A percentile compares a stretch with the other conserved stretches of the same genome.
Evolutionary conservation across 2,113 vertebrate genomes (phyloP).

Genomic region (Phaethon lepturus): DNA sequence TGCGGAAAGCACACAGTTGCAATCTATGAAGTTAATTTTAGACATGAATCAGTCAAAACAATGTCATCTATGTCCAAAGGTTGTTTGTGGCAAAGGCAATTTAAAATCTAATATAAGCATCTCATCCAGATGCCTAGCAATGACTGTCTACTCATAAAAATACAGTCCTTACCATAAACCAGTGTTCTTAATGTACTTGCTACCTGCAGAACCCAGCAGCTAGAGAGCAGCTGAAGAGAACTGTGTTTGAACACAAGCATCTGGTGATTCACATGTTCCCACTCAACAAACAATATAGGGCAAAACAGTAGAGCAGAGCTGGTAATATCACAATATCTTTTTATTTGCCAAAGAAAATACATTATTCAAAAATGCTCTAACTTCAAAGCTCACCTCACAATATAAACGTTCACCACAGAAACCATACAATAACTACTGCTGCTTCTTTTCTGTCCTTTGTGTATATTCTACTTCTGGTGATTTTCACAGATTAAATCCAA

Average conservation of each 20-base stretch:
- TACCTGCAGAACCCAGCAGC: not conserved
- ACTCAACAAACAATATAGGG: rapidly evolving
- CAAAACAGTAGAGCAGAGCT: not conserved
- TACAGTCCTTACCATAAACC: not conserved
- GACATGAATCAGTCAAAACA: not conserved
- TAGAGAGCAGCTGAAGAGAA: not conserved
- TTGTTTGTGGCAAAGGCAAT: not conserved
- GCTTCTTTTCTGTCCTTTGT: not conserved
- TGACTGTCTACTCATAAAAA: not conserved
- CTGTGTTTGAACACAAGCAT: not conserved
- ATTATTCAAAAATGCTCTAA: not conserved
- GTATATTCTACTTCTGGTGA: not conserved
- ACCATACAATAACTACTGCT: not conserved
- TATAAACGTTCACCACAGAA: not conserved
- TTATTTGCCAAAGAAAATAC: not conserved
- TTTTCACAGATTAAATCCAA: not conserved
- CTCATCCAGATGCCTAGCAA: not conserved
- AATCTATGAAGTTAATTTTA: not conserved
- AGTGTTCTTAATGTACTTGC: not conserved
- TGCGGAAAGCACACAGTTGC: not conserved
- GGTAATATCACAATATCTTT: not conserved
- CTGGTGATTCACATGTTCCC: not conserved
- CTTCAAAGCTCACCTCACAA: not conserved
- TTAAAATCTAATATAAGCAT: not conserved
- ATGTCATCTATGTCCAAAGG: not conserved